A percentile compares a stretch with the other conserved stretches of the same genome.
Evolutionary conservation across 92 coral and sea anemone genomes (phyloP).

Genomic region (Virgularia gustaviana): DNA sequence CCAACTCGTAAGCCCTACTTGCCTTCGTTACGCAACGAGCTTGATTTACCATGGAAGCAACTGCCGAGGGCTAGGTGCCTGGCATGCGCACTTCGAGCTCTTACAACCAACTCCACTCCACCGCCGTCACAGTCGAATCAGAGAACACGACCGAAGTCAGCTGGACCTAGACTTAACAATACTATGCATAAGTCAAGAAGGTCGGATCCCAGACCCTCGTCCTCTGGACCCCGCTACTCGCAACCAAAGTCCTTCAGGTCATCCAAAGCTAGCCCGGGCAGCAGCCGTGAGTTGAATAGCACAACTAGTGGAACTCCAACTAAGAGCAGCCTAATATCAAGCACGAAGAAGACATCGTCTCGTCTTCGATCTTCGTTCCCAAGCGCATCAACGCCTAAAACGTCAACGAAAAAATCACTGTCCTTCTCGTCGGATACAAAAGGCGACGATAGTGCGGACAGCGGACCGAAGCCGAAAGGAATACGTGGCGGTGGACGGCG

Average conservation of each 20-base stretch:
- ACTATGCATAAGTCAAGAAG: constrained; percentile 1
- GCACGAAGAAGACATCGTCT: constrained; percentile 35
- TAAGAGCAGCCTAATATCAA: background rate
- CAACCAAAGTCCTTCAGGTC: constrained; percentile 20
- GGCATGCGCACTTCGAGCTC: constrained; percentile 43
- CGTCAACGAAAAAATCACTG: constrained; percentile 20
- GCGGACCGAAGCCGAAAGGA: constrained; percentile 38
- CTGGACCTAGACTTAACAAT: constrained; percentile 44
- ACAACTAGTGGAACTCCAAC: background rate
- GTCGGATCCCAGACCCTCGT: constrained; percentile 19
- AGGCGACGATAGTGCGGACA: constrained; percentile 19
- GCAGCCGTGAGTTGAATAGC: too few relatives aligned
- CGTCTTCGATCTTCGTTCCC: constrained; percentile 26
- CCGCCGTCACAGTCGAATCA: constrained; percentile 58
- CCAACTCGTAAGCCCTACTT: constrained; percentile 29
- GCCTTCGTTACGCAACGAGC: constrained; percentile 34
- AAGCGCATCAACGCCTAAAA: constrained; percentile 6
- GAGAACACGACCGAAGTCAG: constrained; percentile 65
- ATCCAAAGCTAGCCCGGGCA: constrained; percentile 17
- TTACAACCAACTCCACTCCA: constrained; percentile 30
- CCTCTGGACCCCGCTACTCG: constrained; percentile 4
- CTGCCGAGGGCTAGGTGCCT: constrained; percentile 36
- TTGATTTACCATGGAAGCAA: constrained; percentile 26
- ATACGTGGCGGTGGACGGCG: constrained; percentile 40
- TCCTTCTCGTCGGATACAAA: constrained; percentile 30